Base-by-base conservation (phyloP, 2,888 invertebrate genomes). In the Drosophila siamana region DNA sequence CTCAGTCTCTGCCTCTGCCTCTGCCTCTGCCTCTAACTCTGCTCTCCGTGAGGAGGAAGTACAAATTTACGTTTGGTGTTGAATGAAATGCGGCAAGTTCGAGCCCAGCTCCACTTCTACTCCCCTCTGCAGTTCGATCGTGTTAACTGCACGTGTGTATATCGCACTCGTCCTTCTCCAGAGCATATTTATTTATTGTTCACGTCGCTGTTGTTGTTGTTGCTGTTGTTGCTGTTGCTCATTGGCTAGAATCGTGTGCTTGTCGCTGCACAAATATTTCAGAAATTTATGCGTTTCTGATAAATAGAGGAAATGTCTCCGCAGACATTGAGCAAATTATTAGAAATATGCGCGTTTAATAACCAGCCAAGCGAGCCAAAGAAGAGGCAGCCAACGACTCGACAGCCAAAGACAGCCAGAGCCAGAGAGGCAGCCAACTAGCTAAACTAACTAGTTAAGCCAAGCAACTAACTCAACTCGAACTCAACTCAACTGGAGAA, bases 31-130 rank as follows among this genome's bases (percentile, higher is more conserved):
- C 28, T 28, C 4, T 28, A 9, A 8, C 28, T 0, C 8, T 7
- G 8, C 28, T 28, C 33, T n/a, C 33, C 4, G 11, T 75, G 78
- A 55, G 33, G 8, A 86, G 85, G 85, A 86, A 86, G 83, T 86
- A 86, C 85, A 85, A 87, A 85, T 87, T 87, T 85, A 83, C 83
- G 80, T 72, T 87, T 87, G 85, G 85, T 86, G 85, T 87, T 83
- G 85, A 86, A 80, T 87, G 81, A 87, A 87, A 86, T 80, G 86
- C 69, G 67, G 69, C 67, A 55, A 57, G 28, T 56, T 11, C 50
- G 40, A 51, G 5, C 11, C 13, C 48, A 61, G 13, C 67, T 54
- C 6, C 40, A 26, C 16, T 47, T 9, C 22, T 36, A n/a, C 52
- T 52, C 16, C 6, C 6, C 26, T 19, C 41, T 19, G 16, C 43